Percentiles rank a stretch among this genome's conserved stretches.
phyloP scores from a whole-genome alignment of 2,797 vertebrate genomes.

The Ceryle rudis region DNA sequence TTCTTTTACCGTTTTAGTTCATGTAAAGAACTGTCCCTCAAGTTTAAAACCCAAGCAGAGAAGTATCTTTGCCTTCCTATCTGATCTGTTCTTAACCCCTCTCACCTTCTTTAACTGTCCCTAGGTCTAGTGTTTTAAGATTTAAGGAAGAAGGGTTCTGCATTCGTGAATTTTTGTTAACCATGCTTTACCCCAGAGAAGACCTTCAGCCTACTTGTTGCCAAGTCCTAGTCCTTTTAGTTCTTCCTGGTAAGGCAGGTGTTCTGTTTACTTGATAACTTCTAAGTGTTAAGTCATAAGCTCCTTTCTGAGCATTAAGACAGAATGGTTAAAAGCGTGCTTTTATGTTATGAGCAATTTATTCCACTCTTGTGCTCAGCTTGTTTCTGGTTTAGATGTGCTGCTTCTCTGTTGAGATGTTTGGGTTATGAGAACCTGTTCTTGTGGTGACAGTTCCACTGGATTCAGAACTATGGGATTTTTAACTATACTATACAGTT shows the following conservation, averaged over 20 bases:
- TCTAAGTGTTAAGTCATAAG: background rate
- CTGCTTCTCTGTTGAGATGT: background rate
- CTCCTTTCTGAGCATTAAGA: background rate
- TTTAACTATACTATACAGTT: background rate
- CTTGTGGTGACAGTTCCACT: background rate
- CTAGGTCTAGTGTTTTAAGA: background rate
- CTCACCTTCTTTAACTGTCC: background rate
- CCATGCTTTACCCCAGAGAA: background rate
- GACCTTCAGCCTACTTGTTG: background rate
- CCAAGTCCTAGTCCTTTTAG: background rate
- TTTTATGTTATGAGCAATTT: background rate
- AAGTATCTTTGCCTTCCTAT: background rate
- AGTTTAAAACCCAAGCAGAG: background rate
- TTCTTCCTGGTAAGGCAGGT: background rate
- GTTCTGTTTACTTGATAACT: background rate
- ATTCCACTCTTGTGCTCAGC: background rate
- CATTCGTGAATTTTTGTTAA: background rate
- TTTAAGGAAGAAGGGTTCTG: background rate
- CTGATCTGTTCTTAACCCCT: background rate
- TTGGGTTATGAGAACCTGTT: background rate
- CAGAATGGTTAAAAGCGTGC: background rate
- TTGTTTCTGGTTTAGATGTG: background rate
- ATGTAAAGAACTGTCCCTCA: background rate
- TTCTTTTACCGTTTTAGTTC: background rate
- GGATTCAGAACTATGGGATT: fast-evolving